These are phyloP conservation scores for Streblospio benedicti DNA, from an alignment of 1,140 invertebrate species.

Conservation along the genomic window DNA sequence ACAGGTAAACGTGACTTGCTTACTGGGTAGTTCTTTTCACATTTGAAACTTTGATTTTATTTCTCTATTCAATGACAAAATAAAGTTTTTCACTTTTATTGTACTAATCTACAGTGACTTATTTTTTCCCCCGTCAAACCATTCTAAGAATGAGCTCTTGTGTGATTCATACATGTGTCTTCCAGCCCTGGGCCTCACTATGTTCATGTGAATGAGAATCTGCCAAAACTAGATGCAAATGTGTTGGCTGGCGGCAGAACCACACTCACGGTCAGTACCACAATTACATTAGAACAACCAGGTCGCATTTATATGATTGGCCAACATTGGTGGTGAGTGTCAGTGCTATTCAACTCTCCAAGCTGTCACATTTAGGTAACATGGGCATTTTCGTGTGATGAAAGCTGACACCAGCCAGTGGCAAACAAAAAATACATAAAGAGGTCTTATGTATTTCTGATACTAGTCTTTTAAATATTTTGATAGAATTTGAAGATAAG, in stretches of 20 bases:
- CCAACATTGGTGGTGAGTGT: too few relatives aligned
- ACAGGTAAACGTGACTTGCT: too few relatives aligned
- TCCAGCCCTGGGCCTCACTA: not conserved
- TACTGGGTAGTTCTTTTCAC: too few relatives aligned
- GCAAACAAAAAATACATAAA: too few relatives aligned
- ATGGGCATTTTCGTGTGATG: too few relatives aligned
- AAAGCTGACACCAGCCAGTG: too few relatives aligned
- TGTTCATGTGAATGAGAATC: slow-evolving; percentile 21
- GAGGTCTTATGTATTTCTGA: too few relatives aligned
- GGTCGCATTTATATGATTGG: not conserved
- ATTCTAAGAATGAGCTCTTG: not conserved
- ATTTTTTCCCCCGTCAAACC: not conserved
- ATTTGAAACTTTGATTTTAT: not conserved
- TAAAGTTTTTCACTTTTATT: not conserved
- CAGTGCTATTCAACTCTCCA: too few relatives aligned
- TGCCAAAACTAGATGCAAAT: slow-evolving; percentile 23
- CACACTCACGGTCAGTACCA: slow-evolving; percentile 28
- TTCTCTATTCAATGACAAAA: not conserved
- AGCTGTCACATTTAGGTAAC: too few relatives aligned
- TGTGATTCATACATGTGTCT: not conserved
- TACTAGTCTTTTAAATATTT: too few relatives aligned
- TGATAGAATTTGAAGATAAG: too few relatives aligned
- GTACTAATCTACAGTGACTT: not conserved
- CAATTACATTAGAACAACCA: too few relatives aligned
- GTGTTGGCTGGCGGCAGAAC: slow-evolving; percentile 23